Base-by-base conservation (phyloP, 2,113 vertebrate genomes). In the Tachysurus vachellii region DNA sequence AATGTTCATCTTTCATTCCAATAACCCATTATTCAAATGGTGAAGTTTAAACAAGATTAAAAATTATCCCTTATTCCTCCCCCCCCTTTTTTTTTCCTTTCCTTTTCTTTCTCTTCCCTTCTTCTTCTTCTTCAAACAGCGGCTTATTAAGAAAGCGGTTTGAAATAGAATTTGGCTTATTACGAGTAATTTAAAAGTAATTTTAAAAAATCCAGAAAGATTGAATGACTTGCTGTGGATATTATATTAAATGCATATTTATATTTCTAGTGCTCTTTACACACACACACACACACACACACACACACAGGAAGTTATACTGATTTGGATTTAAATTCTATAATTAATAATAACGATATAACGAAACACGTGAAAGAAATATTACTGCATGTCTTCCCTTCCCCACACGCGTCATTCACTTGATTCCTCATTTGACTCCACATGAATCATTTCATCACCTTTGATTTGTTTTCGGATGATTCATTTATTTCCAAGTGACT, bases 1-100 rank as follows among this genome's bases (percentile, higher is more conserved):
- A 89, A 88, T 92, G 86, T 92, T 91, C 86, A 91, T 80, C 89
- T 91, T 90, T 91, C 81, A 88, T 91, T 90, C 91, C 89, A 86
- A 66, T 90, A 88, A 86, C 86, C 47, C 54, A 86, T 91, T 88
- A 88, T 87, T 89, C 83, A 88, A 88, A 88, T 80, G 73, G 21
- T 79, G 47, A 90, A 88, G 84, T 86, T 88, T 66, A 84, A 88
- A 89, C 85, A 82, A 85, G 83, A 90, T 86, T 85, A 71, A 82
- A 90, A 90, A 86, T 86, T 81, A 86, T 83, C 86, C 54, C 44
- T 50, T 56, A 75, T 80, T 31, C 17, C 31, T 0, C 0, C 19
- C 17, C 19, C 26, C 47, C 7, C 44, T 11, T 6, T 8, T 0
- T 9, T 1, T 17, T 31, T 10, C 21, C 16, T 50, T 26, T 12